Evolutionary conservation across 2,797 vertebrate genomes (phyloP), one percentile per base, ranked within the genome.

Genomic region (Esox lucius): DNA sequence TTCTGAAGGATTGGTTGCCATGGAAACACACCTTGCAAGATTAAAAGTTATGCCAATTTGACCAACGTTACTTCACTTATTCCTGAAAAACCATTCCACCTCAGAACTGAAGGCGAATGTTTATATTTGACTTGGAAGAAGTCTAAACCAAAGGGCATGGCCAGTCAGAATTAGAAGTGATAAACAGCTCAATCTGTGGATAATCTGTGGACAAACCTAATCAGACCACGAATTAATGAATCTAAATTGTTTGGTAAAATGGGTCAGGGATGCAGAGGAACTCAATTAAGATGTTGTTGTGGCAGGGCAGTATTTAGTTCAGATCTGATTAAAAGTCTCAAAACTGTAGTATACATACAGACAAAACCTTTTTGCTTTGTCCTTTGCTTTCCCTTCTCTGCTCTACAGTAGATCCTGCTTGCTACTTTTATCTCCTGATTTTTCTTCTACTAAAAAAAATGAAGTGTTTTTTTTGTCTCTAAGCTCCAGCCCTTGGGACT

Each of bases 181-280:
- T 85, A 85, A 84, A 79, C 80, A 74, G 81, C 61, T 78, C 78
- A 78, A 80, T 83, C 76, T 87, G 73, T 39, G 35, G 35, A 39
- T 39, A 39, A 39, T 39, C 35, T 39, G 80, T 1, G 0, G 78
- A 81, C 75, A 76, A 70, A 83, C 83, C 87, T 76, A 87, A 89
- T 88, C 84, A 84, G 76, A 76, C 75, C 77, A 71, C 72, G 72
- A 80, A 68, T 86, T 80, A 84, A 83, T 80, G 83, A 86, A 87
- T 79, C 82, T 77, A 66, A 71, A 66, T 84, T 78, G 61, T 81
- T 79, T 73, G 62, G 74, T 81, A 33, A 86, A 85, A 70, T 72
- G 79, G 73, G 72, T 77, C n/a, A 74, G 68, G 81, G 73, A 83
- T 80, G 59, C 68, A 70, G 49, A 81, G 72, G 68, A 19, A 19